Evolutionary conservation across 2,797 vertebrate genomes (phyloP), one percentile per base, ranked within the genome.

Genomic region (Acipenser transmontanus): DNA sequence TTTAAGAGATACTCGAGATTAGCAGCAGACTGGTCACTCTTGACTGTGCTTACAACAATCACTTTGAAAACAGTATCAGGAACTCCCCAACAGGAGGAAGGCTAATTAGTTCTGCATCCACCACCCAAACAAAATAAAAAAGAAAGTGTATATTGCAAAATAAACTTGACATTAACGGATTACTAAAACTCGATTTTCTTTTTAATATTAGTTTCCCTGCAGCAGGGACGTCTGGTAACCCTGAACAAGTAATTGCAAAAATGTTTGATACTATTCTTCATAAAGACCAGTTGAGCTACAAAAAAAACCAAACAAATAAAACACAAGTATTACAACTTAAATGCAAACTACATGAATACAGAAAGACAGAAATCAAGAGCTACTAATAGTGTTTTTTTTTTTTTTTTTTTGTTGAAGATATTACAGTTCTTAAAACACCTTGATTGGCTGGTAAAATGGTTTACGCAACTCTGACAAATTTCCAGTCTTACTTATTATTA

Each of bases 281-380:
- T 70, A 78, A 64, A 73, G 79, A 73, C 80, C 74, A 77, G 72
- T 74, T 80, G 74, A 77, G 77, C 83, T 87, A 84, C 76, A 79
- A 83, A 82, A 86, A 50, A 77, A 81, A 73, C 74, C 60, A 73
- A 50, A 75, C 71, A 59, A 76, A 78, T 77, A 76, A 48, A 67
- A 61, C 63, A 75, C 78, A 73, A 47, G 64, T 64, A 76, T 69
- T 69, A 77, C 81, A 72, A 80, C 91, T 82, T 77, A 82, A 73
- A 84, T 74, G 81, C 74, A 83, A 83, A 78, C 88, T 91, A 90
- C 65, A 79, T 80, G 88, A 91, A 88, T 83, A 59, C 68, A 76
- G 64, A 74, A 74, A 82, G 77, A 77, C 77, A 73, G 75, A 74
- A 77, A 65, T 87, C 77, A 75, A 73, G 70, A 78, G 71, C 77